A percentile compares a stretch with the other conserved stretches of the same genome.
phyloP scores from a whole-genome alignment of 2,113 vertebrate species.

The Myxocyprinus asiaticus region DNA sequence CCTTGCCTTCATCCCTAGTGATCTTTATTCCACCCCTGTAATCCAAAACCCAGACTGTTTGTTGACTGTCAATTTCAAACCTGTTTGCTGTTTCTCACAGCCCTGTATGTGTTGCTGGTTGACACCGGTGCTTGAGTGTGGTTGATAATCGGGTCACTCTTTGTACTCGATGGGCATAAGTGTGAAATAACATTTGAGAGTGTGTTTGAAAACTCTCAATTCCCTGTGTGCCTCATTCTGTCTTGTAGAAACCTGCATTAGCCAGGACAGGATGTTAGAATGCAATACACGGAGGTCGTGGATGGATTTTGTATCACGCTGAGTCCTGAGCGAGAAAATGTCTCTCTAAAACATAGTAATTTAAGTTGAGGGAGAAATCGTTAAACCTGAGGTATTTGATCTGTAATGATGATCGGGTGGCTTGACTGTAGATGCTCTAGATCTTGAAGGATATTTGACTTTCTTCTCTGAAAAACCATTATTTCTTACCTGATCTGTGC shows the following conservation, averaged over 20 bases:
- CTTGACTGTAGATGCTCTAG: not conserved
- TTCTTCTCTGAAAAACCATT: not conserved
- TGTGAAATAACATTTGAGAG: not conserved
- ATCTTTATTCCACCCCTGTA: not conserved
- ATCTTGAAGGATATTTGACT: not conserved
- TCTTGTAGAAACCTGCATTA: not conserved
- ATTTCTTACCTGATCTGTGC: too few relatives aligned
- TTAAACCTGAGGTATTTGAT: slow-evolving; percentile 17
- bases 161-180: not conserved
- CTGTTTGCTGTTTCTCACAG: slow-evolving; percentile 1
- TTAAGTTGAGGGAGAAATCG: not conserved
- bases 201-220: not conserved
- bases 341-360: not conserved
- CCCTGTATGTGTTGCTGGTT: not conserved
- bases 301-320: not conserved
- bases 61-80: not conserved
- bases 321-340: not conserved
- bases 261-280: not conserved
- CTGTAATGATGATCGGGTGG: slow-evolving; percentile 2
- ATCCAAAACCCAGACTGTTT: not conserved
- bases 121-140: not conserved
- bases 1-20: not conserved
- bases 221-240: not conserved
- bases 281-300: not conserved
- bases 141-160: not conserved